Evolutionary conservation across 2,797 vertebrate species (phyloP).

Genomic region (Sparidentex hasta): DNA sequence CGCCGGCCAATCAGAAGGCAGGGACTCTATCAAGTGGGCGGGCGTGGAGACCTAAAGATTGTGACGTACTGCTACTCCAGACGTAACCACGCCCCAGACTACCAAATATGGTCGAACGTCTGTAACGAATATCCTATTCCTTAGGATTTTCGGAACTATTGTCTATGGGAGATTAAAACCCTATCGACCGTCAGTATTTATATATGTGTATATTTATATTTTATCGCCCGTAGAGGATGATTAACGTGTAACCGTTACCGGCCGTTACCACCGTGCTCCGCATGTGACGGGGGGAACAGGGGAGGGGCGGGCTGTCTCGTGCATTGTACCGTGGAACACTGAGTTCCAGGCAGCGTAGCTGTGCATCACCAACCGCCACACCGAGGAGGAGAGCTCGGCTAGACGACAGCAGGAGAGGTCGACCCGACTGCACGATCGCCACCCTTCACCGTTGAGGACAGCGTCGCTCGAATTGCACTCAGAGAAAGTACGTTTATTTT

Average conservation of each 20-base stretch:
- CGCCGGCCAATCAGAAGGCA: constrained; percentile 71
- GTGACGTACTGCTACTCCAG: constrained; percentile 41
- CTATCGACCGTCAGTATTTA: accelerated
- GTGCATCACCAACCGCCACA: not conserved
- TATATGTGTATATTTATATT: not conserved
- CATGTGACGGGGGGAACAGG: constrained; percentile 68
- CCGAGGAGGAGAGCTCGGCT: not conserved
- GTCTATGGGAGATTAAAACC: too few species aligned
- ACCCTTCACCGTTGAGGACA: not conserved
- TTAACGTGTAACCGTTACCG: not conserved
- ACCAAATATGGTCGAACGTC: constrained; percentile 61
- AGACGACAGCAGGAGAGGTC: not conserved
- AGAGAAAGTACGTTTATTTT: constrained; percentile 22
- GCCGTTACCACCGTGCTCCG: constrained; percentile 40
- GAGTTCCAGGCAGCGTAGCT: constrained; percentile 41
- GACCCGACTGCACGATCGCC: not conserved
- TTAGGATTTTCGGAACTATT: not conserved
- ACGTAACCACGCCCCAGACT: constrained; percentile 42
- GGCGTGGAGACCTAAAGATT: not conserved
- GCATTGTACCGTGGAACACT: constrained; percentile 77
- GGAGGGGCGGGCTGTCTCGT: constrained; percentile 78
- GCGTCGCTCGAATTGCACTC: not conserved
- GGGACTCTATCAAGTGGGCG: constrained; percentile 38
- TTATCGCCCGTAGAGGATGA: not conserved
- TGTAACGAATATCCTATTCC: not conserved